Percentiles rank a stretch among this genome's conserved stretches.
Evolutionary conservation across 2,888 invertebrate species (phyloP).

Genomic region (Elgonia sp.): DNA sequence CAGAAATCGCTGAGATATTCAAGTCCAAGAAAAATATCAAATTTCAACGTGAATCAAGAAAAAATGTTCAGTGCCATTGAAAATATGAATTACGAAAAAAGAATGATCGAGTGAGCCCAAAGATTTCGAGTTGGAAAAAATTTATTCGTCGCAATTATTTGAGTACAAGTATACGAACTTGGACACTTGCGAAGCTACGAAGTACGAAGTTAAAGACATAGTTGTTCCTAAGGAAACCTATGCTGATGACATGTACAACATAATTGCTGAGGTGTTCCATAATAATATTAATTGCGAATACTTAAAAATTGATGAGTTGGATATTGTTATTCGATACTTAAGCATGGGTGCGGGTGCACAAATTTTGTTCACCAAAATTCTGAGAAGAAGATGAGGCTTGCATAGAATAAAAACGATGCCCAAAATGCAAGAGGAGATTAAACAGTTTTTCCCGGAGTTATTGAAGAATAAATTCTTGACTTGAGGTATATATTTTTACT

Average conservation of each 20-base stretch:
- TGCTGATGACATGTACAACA: constrained; percentile 79
- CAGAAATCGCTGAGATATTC: constrained; percentile 50
- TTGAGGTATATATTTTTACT: constrained; percentile 53
- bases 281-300: constrained; percentile 84
- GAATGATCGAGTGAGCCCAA: constrained; percentile 78
- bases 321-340: constrained; percentile 80
- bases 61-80: constrained; percentile 76
- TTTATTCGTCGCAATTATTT: constrained; percentile 76
- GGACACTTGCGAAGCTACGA: constrained; percentile 67
- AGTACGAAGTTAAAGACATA: constrained; percentile 80
- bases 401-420: constrained; percentile 76
- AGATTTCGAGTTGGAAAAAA: constrained; percentile 81
- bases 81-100: constrained; percentile 81
- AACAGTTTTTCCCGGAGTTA: constrained; percentile 77
- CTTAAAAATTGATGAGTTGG: constrained; percentile 81
- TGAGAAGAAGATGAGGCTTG: constrained; percentile 82
- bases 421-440: constrained; percentile 70
- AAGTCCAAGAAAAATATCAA: constrained; percentile 70
- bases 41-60: constrained; percentile 64
- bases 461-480: constrained; percentile 71
- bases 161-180: constrained; percentile 66
- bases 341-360: constrained; percentile 80
- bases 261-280: constrained; percentile 81
- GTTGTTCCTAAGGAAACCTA: constrained; percentile 77
- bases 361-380: constrained; percentile 82